phyloP scores from a whole-genome alignment of 2,113 vertebrate species.

The Neodontobutis hainanensis region DNA sequence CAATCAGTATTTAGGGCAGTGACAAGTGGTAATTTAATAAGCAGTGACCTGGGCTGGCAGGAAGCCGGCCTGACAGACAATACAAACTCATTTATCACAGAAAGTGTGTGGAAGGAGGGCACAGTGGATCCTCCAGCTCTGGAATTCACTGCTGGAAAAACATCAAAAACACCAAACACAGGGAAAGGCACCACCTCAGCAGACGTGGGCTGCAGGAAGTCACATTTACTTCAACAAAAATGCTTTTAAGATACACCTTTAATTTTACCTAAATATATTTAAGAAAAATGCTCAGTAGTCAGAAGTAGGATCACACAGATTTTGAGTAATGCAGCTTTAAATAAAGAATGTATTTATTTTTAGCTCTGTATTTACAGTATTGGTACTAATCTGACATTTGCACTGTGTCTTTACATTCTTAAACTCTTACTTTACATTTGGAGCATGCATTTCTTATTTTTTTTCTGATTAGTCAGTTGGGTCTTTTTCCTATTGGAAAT shows the following conservation, averaged over 20 bases:
- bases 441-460: neutral
- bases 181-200: neutral
- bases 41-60: conserved; percentile 93
- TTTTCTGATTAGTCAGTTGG: no score
- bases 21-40: conserved; percentile 98
- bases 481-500: neutral
- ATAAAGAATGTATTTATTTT: neutral
- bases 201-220: no score
- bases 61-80: conserved; percentile 95
- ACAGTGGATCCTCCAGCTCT: neutral
- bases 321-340: no score
- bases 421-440: neutral
- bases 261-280: no score
- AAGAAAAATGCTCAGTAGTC: no score
- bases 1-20: conserved; percentile 96
- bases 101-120: conserved; percentile 29
- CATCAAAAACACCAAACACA: conserved; percentile 26
- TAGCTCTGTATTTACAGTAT: neutral
- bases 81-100: conserved; percentile 95
- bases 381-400: neutral
- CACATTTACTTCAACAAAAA: no score
- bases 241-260: no score
- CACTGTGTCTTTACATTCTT: neutral
- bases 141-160: conserved; percentile 40
- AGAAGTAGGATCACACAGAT: no score